A percentile compares a stretch with the other conserved stretches of the same genome.
phyloP scores from a whole-genome alignment of 1,140 invertebrate genomes.

The Trichonephila clavipes region DNA sequence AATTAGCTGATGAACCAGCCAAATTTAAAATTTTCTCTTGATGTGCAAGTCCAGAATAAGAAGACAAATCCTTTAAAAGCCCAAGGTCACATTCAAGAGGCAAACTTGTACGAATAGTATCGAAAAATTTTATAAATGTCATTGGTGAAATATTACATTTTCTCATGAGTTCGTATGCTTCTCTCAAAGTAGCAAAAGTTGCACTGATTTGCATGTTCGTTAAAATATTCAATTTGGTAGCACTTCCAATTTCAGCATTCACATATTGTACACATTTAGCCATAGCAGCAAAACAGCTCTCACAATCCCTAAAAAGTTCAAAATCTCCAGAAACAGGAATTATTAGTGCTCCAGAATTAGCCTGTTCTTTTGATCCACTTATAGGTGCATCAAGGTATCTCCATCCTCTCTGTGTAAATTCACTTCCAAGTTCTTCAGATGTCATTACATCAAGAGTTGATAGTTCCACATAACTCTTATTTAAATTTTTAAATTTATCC shows the following conservation, averaged over 20 bases:
- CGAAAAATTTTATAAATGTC: no score
- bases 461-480: slow-evolving; percentile 96
- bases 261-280: slow-evolving; percentile 95
- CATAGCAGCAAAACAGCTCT: slow-evolving; percentile 95
- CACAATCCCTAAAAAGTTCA: slow-evolving; percentile 87
- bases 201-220: slow-evolving; percentile 93
- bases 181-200: slow-evolving; percentile 92
- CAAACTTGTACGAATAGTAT: slow-evolving; percentile 90
- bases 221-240: slow-evolving; percentile 96
- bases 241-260: slow-evolving; percentile 92
- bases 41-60: slow-evolving; percentile 91
- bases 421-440: slow-evolving; percentile 93
- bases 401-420: slow-evolving; percentile 91
- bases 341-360: slow-evolving; percentile 92
- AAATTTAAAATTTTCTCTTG: slow-evolving; percentile 97
- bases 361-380: slow-evolving; percentile 88
- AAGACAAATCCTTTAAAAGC: slow-evolving; percentile 89
- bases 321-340: slow-evolving; percentile 94
- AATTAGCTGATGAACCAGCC: slow-evolving; percentile 91
- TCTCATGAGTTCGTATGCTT: no score
- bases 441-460: slow-evolving; percentile 96
- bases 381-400: slow-evolving; percentile 93
- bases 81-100: slow-evolving; percentile 89
- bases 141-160: no score
- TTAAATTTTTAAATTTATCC: slow-evolving; percentile 81